Percentiles rank a stretch among this genome's conserved stretches.
phyloP scores from a whole-genome alignment of 1,140 invertebrate genomes.

The Drosophila sp. region DNA sequence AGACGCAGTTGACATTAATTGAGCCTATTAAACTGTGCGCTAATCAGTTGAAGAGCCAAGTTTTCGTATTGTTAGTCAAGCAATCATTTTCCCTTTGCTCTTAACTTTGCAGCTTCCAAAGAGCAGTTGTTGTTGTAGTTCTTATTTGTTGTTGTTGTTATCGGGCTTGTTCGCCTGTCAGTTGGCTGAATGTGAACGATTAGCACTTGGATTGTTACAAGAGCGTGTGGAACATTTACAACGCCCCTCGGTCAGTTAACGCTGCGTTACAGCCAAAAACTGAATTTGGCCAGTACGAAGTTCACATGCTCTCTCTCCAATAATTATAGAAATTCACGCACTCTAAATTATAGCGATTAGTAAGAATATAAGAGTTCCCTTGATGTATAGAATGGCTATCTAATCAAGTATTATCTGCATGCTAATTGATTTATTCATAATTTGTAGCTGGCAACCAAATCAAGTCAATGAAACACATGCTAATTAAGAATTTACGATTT shows the following conservation, averaged over 20 bases:
- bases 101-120: conserved; percentile 9
- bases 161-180: conserved; percentile 64
- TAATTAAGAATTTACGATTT: conserved; percentile 47
- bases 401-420: conserved; percentile 24
- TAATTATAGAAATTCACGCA: background rate
- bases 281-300: background rate
- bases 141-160: conserved; percentile 37
- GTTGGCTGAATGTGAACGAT: conserved; percentile 65
- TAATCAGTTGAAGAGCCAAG: conserved; percentile 71
- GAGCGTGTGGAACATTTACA: conserved; percentile 53
- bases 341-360: conserved; percentile 34
- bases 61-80: conserved; percentile 45
- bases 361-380: conserved; percentile 1
- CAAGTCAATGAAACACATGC: conserved; percentile 31
- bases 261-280: conserved; percentile 2
- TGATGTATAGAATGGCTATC: background rate
- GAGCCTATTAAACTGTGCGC: conserved; percentile 73
- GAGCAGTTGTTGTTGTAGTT: conserved; percentile 3
- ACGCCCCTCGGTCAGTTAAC: conserved; percentile 18
- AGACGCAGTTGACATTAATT: conserved; percentile 74
- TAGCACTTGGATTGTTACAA: conserved; percentile 66
- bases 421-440: conserved; percentile 33
- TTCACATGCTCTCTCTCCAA: conserved; percentile 18
- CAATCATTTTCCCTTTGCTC: conserved; percentile 21
- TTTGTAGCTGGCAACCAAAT: conserved; percentile 26